These are phyloP conservation scores for Falco cherrug DNA, from an alignment of 2,797 vertebrate genomes.

Conservation along the genomic window DNA sequence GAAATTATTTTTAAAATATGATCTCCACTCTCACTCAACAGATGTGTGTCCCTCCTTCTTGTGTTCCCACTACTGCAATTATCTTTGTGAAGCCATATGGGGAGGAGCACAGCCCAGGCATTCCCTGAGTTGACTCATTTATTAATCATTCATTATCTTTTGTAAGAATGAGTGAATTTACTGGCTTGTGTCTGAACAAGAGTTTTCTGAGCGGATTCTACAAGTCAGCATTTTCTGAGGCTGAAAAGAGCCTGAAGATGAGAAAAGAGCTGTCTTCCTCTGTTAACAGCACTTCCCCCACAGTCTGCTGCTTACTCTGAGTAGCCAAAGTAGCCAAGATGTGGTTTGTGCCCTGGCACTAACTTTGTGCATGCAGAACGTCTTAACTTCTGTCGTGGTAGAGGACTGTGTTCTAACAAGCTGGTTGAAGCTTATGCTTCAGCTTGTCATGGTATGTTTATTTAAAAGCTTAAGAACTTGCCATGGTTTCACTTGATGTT, in stretches of 20 bases:
- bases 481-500: slow-evolving; percentile 58
- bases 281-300: background rate
- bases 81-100: slow-evolving; percentile 1
- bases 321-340: slow-evolving; percentile 8
- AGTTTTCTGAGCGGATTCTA: background rate
- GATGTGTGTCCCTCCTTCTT: background rate
- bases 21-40: background rate
- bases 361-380: background rate
- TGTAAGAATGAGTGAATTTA: slow-evolving; percentile 31
- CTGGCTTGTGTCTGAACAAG: slow-evolving; percentile 30
- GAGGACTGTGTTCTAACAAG: slow-evolving; percentile 68
- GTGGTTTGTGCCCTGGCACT: slow-evolving; percentile 12
- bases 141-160: slow-evolving; percentile 52
- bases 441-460: slow-evolving; percentile 62
- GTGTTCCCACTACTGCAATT: background rate
- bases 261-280: background rate
- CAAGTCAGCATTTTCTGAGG: slow-evolving; percentile 28
- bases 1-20: background rate
- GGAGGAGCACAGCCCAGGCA: background rate
- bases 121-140: slow-evolving; percentile 24
- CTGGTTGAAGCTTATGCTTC: slow-evolving; percentile 61
- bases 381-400: slow-evolving; percentile 60
- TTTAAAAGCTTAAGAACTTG: slow-evolving; percentile 62
- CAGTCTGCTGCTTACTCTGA: background rate
- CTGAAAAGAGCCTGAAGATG: slow-evolving; percentile 19